A percentile compares a stretch with the other conserved stretches of the same genome.
These are phyloP conservation scores for Pterophyllum scalare DNA, from an alignment of 2,113 vertebrate species.

Conservation along the genomic window DNA sequence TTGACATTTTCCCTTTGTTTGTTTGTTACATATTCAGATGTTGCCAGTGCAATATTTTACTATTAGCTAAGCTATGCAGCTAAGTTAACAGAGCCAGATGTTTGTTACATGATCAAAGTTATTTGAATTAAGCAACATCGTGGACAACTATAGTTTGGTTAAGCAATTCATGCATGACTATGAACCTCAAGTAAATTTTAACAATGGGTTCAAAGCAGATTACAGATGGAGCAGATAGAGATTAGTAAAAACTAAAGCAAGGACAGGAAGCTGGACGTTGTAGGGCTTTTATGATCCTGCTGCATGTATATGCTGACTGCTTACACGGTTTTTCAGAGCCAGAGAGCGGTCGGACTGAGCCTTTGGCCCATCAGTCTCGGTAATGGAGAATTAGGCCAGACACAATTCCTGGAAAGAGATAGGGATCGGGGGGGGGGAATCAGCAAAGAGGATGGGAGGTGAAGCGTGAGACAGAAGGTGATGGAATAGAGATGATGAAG, in stretches of 20 bases:
- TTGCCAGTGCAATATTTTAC: not conserved
- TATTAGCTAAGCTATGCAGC: not conserved
- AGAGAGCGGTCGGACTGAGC: slow-evolving; percentile 6
- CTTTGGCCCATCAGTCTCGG: slow-evolving; percentile 51
- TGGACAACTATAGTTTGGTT: not conserved
- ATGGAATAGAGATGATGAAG: not conserved
- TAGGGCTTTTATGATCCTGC: slow-evolving; percentile 10
- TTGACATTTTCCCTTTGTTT: too few relatives aligned
- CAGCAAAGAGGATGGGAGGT: not conserved
- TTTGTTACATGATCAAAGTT: not conserved
- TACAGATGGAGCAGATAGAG: not conserved
- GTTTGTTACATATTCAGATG: not conserved
- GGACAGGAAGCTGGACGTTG: not conserved
- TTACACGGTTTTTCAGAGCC: slow-evolving; percentile 16
- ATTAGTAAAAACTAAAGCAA: slow-evolving; percentile 12
- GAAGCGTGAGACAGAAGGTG: not conserved
- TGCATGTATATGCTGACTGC: not conserved
- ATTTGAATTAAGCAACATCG: not conserved
- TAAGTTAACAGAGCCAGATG: not conserved
- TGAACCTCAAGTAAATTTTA: not conserved
- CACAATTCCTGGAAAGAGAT: slow-evolving; percentile 61
- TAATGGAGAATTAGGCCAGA: slow-evolving; percentile 63
- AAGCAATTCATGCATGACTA: not conserved
- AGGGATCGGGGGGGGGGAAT: slow-evolving; percentile 8
- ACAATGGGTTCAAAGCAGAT: slow-evolving; percentile 7